Evolutionary conservation across 2,797 vertebrate species (phyloP), one percentile per base, ranked within the genome.

Genomic region (Propithecus perrieri): DNA sequence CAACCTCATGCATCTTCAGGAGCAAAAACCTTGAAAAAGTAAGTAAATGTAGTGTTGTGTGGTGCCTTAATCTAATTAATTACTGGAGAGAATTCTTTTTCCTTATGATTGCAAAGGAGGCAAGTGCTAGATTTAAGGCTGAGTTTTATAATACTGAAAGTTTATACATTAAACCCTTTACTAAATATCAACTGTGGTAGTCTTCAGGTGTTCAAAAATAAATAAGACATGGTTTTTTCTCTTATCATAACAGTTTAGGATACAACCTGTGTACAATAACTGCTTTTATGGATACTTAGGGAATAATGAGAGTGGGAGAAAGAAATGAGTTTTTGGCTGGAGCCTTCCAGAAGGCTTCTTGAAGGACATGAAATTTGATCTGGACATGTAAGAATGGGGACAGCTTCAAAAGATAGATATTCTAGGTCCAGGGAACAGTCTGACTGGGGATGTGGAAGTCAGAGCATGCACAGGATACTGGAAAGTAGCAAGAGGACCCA

Each of bases 1-100:
- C 99, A 99, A 98, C 99, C 99, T 90, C 99, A 99, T 98, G 99
- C 99, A 83, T 99, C 99, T 94, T 99, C 99, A 30, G 99, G 99
- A 96, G 99, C 99, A 98, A 99, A 99, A 99, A 99, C 99, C 55
- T 98, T 99, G 79, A 99, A 99, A 98, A 99, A 99, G 99, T 99
- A 99, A 99, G 99, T 99, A 97, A 84, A 74, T 48, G 24, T 41
- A 43, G 33, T 93, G 14, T 80, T 7, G 10, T 59, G 7, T 89
- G 55, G 55, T 96, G 14, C 28, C 69, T 94, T 46, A 59, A 50
- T 67, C 28, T 63, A 55, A 43, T 87, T 79, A 61, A 46, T 84
- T 74, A 7, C 72, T n/a, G 24, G 43, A 85, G 92, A 86, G 6
- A 48, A 33, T 75, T 84, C 33, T 65, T 65, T 81, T 67, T 69